Evolutionary conservation across 2,888 invertebrate species (phyloP).

Genomic region (Heliconius charithonia): DNA sequence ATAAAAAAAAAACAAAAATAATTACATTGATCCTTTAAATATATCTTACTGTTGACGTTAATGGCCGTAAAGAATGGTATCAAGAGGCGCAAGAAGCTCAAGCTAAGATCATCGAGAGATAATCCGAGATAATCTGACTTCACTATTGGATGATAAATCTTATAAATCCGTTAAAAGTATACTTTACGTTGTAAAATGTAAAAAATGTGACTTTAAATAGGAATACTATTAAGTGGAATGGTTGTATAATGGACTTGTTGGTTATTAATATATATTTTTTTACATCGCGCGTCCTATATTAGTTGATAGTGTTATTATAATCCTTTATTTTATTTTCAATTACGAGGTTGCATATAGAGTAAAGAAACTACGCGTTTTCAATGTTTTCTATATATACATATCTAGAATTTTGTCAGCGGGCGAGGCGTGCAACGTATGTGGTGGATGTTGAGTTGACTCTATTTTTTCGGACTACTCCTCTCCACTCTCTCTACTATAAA

Average conservation of each 20-base stretch:
- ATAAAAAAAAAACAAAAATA: slow-evolving; percentile 14
- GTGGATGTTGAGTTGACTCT: too few species aligned
- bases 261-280: not conserved
- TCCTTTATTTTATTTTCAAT: too few species aligned
- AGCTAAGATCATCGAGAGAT: slow-evolving; percentile 14
- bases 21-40: slow-evolving; percentile 27
- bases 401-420: too few species aligned
- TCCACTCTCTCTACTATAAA: too few species aligned
- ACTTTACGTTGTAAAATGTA: not conserved
- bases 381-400: too few species aligned
- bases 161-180: not conserved
- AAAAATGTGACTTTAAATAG: not conserved
- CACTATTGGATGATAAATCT: slow-evolving; percentile 6
- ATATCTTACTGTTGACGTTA: slow-evolving; percentile 32
- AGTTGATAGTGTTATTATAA: too few species aligned
- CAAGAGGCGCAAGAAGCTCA: not conserved
- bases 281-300: not conserved
- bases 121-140: slow-evolving; percentile 7
- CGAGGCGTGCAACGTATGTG: too few species aligned
- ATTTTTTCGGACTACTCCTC: too few species aligned
- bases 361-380: too few species aligned
- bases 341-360: too few species aligned
- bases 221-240: not conserved
- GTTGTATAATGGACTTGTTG: not conserved
- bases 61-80: slow-evolving; percentile 28